phyloP scores from a whole-genome alignment of 2,113 vertebrate genomes.

The Lates calcarifer region DNA sequence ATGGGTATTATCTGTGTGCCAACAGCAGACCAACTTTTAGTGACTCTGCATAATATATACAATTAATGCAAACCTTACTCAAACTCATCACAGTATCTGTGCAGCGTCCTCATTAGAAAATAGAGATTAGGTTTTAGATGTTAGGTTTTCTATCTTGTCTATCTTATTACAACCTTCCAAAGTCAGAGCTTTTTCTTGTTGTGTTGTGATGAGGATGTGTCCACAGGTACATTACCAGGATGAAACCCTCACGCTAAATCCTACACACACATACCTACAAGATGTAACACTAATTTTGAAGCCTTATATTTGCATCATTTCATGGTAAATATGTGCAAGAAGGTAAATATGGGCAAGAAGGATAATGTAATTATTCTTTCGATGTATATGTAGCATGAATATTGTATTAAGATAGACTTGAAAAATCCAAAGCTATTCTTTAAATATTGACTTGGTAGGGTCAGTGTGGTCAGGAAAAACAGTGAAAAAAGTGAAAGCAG shows the following conservation, averaged over 20 bases:
- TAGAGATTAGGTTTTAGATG: not conserved
- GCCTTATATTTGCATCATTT: too few species aligned
- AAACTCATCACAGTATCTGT: not conserved
- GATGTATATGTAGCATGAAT: not conserved
- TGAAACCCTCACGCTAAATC: not conserved
- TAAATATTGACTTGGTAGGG: not conserved
- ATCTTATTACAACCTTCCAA: not conserved
- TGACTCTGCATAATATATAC: not conserved
- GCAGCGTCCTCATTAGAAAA: not conserved
- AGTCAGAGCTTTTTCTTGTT: not conserved
- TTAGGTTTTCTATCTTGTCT: not conserved
- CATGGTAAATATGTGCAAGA: too few species aligned
- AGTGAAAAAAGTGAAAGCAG: slow-evolving; percentile 38
- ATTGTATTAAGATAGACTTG: not conserved
- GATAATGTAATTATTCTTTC: too few species aligned
- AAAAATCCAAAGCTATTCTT: not conserved
- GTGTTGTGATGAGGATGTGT: too few species aligned
- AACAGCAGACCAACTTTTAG: not conserved
- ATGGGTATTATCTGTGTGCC: not conserved
- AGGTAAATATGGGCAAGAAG: too few species aligned
- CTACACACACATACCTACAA: too few species aligned
- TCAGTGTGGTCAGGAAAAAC: not conserved
- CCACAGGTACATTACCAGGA: too few species aligned
- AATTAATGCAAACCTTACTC: not conserved
- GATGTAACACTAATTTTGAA: too few species aligned